Evolutionary conservation across 2,888 invertebrate genomes (phyloP).

Genomic region (Lagria hirta): DNA sequence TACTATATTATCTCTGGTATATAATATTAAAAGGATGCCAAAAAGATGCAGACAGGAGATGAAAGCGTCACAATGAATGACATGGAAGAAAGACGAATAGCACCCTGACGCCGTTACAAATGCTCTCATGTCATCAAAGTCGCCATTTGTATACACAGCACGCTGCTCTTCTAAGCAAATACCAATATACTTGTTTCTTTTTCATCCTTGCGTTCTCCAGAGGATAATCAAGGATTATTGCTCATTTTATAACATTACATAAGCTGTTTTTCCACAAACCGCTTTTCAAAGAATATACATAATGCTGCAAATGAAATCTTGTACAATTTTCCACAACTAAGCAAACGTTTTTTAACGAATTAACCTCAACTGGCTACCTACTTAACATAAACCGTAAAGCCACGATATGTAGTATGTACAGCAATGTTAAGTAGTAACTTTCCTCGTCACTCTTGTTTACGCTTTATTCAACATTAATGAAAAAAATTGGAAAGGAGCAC

Average conservation of each 20-base stretch:
- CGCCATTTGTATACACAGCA: constrained; percentile 38
- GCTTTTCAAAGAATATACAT: background rate
- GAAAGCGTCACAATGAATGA: constrained; percentile 33
- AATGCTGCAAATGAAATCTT: background rate
- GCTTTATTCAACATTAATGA: no score
- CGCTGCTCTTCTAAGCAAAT: constrained; percentile 33
- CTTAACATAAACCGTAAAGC: no score
- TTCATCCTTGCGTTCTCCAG: constrained; percentile 18
- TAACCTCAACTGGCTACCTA: no score
- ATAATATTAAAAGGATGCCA: no score
- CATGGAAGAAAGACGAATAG: constrained; percentile 37
- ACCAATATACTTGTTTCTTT: constrained; percentile 36
- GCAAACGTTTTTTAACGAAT: no score
- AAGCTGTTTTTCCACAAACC: constrained; percentile 1
- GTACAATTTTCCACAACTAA: background rate
- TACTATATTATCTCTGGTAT: no score
- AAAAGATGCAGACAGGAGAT: constrained; percentile 10
- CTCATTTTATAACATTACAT: no score
- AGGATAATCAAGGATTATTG: constrained; percentile 28
- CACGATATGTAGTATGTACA: no score
- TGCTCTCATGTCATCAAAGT: constrained; percentile 37
- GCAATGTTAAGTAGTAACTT: no score
- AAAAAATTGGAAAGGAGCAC: no score
- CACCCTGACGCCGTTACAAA: constrained; percentile 39
- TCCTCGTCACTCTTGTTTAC: no score